Conservation (phyloP, 2,113 vertebrate species). For the Prietella phreatophila region DNA sequence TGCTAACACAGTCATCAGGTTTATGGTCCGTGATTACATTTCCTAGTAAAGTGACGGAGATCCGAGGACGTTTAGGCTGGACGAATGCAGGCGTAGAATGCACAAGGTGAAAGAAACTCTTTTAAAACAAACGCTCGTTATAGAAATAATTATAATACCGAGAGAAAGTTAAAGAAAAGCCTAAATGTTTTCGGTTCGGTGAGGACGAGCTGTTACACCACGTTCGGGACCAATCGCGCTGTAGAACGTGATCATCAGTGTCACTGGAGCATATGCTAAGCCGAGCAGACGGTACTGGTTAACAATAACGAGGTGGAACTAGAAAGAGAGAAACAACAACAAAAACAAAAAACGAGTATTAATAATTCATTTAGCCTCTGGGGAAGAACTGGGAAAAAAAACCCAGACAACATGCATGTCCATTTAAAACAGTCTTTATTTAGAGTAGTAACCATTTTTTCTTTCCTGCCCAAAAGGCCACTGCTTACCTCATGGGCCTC, state of each 20-base stretch:
- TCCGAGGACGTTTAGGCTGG: too few relatives aligned
- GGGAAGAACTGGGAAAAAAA: not conserved
- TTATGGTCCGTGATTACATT: too few relatives aligned
- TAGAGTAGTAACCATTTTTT: not conserved
- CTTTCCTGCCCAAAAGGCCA: not conserved
- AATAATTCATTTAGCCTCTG: not conserved
- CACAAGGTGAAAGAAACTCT: too few relatives aligned
- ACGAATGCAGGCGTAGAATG: too few relatives aligned
- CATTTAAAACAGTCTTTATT: not conserved
- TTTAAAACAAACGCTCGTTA: not conserved
- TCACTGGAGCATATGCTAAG: not conserved
- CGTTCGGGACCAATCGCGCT: not conserved
- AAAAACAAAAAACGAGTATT: not conserved
- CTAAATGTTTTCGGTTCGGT: not conserved
- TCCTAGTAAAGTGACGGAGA: too few relatives aligned
- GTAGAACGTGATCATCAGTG: not conserved
- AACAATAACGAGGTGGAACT: not conserved
- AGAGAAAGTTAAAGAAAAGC: not conserved
- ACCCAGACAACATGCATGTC: not conserved
- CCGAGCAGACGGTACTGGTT: not conserved
- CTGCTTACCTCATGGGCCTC: slow-evolving; percentile 89
- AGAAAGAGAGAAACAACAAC: not conserved
- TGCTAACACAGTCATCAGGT: too few relatives aligned
- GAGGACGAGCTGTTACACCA: not conserved
- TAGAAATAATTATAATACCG: not conserved